These are phyloP conservation scores for Syngnathoides biaculeatus DNA, from an alignment of 2,113 vertebrate genomes.

Conservation along the genomic window DNA sequence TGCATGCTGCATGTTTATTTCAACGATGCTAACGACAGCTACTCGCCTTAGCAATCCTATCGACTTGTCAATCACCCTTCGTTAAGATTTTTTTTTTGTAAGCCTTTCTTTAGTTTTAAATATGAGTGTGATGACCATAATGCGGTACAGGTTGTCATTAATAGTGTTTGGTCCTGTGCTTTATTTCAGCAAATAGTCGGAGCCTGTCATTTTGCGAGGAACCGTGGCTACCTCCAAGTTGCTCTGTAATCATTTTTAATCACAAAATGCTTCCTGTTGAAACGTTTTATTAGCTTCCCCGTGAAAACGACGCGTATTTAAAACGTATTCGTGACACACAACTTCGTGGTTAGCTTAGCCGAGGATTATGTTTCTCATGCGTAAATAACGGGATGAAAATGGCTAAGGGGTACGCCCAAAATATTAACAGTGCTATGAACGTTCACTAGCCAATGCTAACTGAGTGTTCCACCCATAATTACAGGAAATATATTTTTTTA, in stretches of 20 bases:
- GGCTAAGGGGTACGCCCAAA: conserved; percentile 6
- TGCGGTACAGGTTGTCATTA: too few species aligned
- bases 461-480: neutral
- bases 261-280: neutral
- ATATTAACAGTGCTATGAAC: neutral
- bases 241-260: neutral
- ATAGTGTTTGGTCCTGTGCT: neutral
- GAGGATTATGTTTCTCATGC: neutral
- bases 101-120: neutral
- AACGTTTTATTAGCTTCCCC: neutral
- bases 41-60: neutral
- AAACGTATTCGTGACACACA: neutral
- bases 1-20: neutral
- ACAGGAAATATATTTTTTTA: neutral
- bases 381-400: neutral
- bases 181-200: conserved; percentile 47
- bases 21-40: neutral
- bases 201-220: conserved; percentile 24
- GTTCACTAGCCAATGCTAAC: neutral
- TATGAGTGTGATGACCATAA: neutral
- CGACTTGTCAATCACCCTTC: neutral
- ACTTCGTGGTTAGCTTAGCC: neutral
- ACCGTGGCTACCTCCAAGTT: conserved; percentile 15
- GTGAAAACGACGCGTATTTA: neutral
- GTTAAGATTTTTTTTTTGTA: neutral